Conservation (phyloP, 2,797 vertebrate species). For the Rhodeus uyekii region DNA sequence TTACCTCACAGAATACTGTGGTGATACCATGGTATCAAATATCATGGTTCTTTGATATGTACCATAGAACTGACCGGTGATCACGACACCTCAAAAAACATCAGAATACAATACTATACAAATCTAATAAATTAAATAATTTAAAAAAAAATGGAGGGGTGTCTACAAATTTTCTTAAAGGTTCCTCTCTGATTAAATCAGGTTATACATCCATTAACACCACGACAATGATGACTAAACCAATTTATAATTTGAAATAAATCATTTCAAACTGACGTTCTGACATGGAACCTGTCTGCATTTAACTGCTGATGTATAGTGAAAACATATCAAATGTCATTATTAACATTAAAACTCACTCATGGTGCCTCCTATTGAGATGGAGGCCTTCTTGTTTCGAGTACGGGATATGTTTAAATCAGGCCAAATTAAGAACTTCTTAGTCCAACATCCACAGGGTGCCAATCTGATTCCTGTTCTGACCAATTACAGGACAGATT, state of each 20-base stretch:
- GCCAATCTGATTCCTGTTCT: constrained; percentile 8
- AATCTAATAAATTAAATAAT: neutral
- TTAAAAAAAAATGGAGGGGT: neutral
- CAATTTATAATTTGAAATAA: neutral
- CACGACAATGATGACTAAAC: neutral
- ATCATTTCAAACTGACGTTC: neutral
- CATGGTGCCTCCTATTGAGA: neutral
- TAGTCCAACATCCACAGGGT: constrained; percentile 6
- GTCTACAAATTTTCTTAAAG: neutral
- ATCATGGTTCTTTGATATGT: neutral
- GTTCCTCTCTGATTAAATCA: neutral
- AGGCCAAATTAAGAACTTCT: neutral
- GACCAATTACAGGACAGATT: constrained; percentile 10
- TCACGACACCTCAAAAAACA: neutral
- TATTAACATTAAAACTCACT: neutral
- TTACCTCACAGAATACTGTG: neutral
- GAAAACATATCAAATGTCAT: no score
- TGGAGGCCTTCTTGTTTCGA: neutral
- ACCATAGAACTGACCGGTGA: neutral
- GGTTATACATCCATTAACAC: neutral
- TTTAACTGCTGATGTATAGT: neutral
- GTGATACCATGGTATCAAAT: neutral
- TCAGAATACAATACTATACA: neutral
- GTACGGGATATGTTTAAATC: neutral
- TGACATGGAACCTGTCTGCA: neutral